phyloP scores from a whole-genome alignment of 2,888 invertebrate species.

The Saturnia japonica region DNA sequence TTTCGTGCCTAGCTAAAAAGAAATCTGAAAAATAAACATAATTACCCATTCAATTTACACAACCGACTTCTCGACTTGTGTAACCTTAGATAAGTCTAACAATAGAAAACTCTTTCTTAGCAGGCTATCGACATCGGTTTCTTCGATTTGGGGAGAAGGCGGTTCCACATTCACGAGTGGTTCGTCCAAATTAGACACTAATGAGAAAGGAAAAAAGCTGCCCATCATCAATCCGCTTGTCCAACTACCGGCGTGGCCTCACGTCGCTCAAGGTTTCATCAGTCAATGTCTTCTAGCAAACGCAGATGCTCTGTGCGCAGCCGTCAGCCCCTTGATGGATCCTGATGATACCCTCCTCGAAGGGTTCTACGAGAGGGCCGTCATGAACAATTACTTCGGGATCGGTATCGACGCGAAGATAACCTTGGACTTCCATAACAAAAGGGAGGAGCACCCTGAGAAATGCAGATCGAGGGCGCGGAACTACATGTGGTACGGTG shows the following conservation, averaged over 20 bases:
- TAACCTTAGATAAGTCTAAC: neutral
- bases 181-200: slow-evolving; percentile 71
- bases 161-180: slow-evolving; percentile 50
- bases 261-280: slow-evolving; percentile 91
- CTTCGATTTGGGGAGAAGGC: slow-evolving; percentile 78
- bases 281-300: slow-evolving; percentile 97
- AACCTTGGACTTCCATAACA: slow-evolving; percentile 97
- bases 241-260: slow-evolving; percentile 93
- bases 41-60: too few species aligned
- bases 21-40: too few species aligned
- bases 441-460: slow-evolving; percentile 97
- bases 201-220: slow-evolving; percentile 85
- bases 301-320: slow-evolving; percentile 97
- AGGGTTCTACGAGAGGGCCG: slow-evolving; percentile 95
- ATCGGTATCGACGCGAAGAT: slow-evolving; percentile 99
- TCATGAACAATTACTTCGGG: slow-evolving; percentile 99
- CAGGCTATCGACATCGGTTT: slow-evolving; percentile 77
- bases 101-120: slow-evolving; percentile 27
- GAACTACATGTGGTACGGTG: slow-evolving; percentile 98
- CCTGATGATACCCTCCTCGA: slow-evolving; percentile 93
- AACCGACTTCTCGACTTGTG: neutral
- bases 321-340: slow-evolving; percentile 97
- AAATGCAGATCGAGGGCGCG: slow-evolving; percentile 96
- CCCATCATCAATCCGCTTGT: slow-evolving; percentile 96
- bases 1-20: too few species aligned